Base-by-base conservation (phyloP, 1,140 invertebrate species). In the Bicyclus anynana region DNA sequence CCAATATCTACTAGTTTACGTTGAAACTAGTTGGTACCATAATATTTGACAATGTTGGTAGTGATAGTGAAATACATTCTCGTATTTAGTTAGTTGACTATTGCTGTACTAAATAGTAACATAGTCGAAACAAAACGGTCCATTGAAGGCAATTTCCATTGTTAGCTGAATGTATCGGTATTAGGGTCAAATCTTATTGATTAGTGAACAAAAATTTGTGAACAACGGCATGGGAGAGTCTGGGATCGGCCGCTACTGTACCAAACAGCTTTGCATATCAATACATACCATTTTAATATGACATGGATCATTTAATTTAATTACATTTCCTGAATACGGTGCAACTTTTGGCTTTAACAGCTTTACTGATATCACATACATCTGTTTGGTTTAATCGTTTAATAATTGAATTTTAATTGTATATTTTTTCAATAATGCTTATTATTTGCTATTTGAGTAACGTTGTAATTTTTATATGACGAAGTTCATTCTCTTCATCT, bases 241-340 rank as follows among this genome's bases (percentile, higher is more conserved):
- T 51, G 63, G 69, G 63, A 69, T 59, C 65, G 66, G 73, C 72
- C 60, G 72, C 72, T 72, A 44, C 61, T 63, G 65, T 72, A 76
- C 76, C 74, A 77, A 58, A 61, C 70, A 55, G 72, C 72, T 86
- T 88, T 85, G 72, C 85, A 88, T 88, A 86, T 86, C 83, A 86
- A 85, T 88, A 75, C 72, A 56, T 87, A 75, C 71, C 76, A 72
- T 77, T 85, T 80, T 84, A 82, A 78, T 80, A 77, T 73, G 80
- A 81, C 78, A 88, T 71, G 83, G 77, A 84, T 83, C 83, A 85
- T 84, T 86, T 78, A 65, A 80, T 85, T 80, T 86, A 78, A 85
- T 86, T 85, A 67, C 72, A 80, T 74, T 84, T 81, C 77, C 81
- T 79, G 69, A 61, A 10, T 44, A 51, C 18, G 13, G 17, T 38